Conservation (phyloP, 2,113 vertebrate genomes). For the Microcebus jonahi region DNA sequence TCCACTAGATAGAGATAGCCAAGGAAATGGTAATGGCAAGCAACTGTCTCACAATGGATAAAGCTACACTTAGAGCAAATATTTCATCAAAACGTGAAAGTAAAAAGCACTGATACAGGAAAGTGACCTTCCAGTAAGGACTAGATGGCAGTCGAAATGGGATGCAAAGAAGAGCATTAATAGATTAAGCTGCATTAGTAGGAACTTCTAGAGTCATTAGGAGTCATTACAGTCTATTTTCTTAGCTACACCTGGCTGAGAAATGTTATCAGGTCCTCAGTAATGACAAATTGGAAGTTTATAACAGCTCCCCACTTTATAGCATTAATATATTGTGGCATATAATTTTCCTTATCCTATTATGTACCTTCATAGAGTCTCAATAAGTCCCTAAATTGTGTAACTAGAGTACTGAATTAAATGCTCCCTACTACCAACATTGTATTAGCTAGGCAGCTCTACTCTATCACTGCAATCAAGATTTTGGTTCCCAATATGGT, state of each 20-base stretch:
- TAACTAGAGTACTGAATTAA: not conserved
- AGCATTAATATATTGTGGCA: constrained; percentile 13
- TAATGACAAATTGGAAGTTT: constrained; percentile 19
- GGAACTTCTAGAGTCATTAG: not conserved
- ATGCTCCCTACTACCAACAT: not conserved
- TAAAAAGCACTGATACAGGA: not conserved
- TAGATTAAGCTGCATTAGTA: not conserved
- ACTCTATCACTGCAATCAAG: not conserved
- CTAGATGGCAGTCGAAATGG: not conserved
- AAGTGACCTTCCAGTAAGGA: not conserved
- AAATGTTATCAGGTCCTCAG: not conserved
- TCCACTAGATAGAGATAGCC: not conserved
- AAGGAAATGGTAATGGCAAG: not conserved
- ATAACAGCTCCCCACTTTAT: not conserved
- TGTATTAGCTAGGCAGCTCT: not conserved
- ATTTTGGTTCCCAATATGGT: not conserved
- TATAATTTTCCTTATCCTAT: constrained; percentile 42
- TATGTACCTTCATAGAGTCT: not conserved
- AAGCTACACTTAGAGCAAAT: not conserved
- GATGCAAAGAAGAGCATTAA: not conserved
- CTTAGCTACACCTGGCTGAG: not conserved
- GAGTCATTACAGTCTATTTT: not conserved
- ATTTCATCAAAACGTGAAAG: not conserved
- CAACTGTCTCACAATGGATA: not conserved
- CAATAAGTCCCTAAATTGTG: not conserved